Conservation (phyloP, 2,113 vertebrate genomes). For the Varanus salvator region DNA sequence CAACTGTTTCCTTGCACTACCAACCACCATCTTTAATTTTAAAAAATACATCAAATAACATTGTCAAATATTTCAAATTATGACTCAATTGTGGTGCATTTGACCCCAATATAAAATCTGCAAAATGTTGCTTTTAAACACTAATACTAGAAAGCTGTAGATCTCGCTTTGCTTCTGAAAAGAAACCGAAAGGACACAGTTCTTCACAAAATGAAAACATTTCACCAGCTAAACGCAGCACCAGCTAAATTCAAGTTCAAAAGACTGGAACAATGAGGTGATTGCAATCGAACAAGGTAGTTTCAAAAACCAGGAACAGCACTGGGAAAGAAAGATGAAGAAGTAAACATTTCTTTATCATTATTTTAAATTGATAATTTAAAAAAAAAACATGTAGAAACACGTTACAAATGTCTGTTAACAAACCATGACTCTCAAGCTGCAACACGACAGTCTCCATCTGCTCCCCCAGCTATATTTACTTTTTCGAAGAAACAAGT, state of each 20-base stretch:
- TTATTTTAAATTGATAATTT: slow-evolving; percentile 1
- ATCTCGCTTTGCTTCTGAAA: background rate
- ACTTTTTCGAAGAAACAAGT: slow-evolving; percentile 28
- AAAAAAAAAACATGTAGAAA: slow-evolving; percentile 13
- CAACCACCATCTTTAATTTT: background rate
- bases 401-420: slow-evolving; percentile 35
- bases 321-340: background rate
- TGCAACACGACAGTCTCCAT: slow-evolving; percentile 6
- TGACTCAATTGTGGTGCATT: background rate
- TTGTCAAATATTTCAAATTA: background rate
- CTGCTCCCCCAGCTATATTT: slow-evolving; percentile 21
- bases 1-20: background rate
- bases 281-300: background rate
- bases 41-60: no score
- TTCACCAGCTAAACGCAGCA: background rate
- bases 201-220: background rate
- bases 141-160: background rate
- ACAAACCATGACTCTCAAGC: slow-evolving; percentile 25
- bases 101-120: background rate
- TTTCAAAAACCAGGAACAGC: background rate
- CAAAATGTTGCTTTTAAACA: background rate
- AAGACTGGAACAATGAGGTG: background rate
- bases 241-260: background rate
- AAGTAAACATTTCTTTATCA: slow-evolving; percentile 39
- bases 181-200: background rate